Evolutionary conservation across 2,888 invertebrate species (phyloP).

Genomic region (Sialis lutaria): DNA sequence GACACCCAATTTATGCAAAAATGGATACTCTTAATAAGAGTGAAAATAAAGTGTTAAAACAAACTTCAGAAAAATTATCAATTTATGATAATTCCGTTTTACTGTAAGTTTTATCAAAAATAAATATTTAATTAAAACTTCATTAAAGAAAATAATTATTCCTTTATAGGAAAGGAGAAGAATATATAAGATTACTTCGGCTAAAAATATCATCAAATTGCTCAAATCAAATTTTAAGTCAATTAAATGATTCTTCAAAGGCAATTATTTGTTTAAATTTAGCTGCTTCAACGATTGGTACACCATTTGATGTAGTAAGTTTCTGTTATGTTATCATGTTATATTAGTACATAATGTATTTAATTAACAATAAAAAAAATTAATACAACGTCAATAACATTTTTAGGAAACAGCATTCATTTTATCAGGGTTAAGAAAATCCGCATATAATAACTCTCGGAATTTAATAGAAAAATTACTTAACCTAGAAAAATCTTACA

Average conservation of each 20-base stretch:
- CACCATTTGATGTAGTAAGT: conserved; percentile 34
- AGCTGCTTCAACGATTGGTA: conserved; percentile 31
- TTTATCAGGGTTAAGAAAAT: conserved; percentile 36
- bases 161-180: conserved; percentile 32
- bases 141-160: background rate
- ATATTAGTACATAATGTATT: background rate
- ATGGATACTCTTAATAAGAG: too few relatives aligned
- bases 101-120: background rate
- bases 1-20: too few relatives aligned
- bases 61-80: background rate
- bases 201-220: conserved; percentile 26
- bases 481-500: conserved; percentile 34
- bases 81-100: background rate
- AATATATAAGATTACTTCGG: conserved; percentile 30
- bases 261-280: conserved; percentile 42
- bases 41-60: background rate
- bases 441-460: conserved; percentile 33
- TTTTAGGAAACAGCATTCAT: conserved; percentile 38
- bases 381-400: conserved; percentile 1
- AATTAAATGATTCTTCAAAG: conserved; percentile 39
- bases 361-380: background rate
- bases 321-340: background rate
- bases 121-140: background rate
- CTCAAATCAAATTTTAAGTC: conserved; percentile 12
- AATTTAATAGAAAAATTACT: conserved; percentile 41